Base-by-base conservation (phyloP, 2,113 vertebrate genomes). In the Apodemus sylvaticus region DNA sequence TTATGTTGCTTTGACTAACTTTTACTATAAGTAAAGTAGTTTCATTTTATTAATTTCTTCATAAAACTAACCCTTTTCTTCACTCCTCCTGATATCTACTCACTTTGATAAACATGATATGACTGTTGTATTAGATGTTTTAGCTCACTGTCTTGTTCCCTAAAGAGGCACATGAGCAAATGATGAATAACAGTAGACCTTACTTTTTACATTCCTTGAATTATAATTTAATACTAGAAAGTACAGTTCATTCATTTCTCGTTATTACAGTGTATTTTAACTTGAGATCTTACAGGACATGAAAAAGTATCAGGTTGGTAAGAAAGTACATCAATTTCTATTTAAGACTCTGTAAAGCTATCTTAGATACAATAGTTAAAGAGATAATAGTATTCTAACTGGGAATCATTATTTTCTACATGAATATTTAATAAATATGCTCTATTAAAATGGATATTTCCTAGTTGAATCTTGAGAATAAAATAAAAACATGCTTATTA, bases 161-260 rank as follows among this genome's bases (percentile, higher is more conserved):
- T 36, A 91, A 62, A 92, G 5, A 94, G 31, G 42, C 31, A 93
- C 79, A 19, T 16, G 73, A 2, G 55, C 4, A 62, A 20, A 73
- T 89, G 31, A 88, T 90, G 48, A 14, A 76, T 64, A 79, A 70
- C 20, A 13, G 71, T 20, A 12, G 29, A 82, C 2, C 62, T 58
- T 71, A 79, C 71, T 82, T 86, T 58, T 79, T 17, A 34, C 31
- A 78, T 86, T 82, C 39, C 16, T 93, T 86, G 93, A 71, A 36
- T 82, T 85, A 93, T 92, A 64, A 64, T 96, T 77, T 42, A 45
- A 8, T 48, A 79, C 8, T 26, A 89, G 26, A 93, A 96, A 88
- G 92, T 39, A 77, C 7, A 85, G 16, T 48, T 77, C 17, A 73
- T 48, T 77, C 17, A 73, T 87, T 90, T 91, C 36, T 78, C 34